These are phyloP conservation scores for Agrypnus murinus DNA, from an alignment of 2,888 invertebrate genomes.

Conservation along the genomic window DNA sequence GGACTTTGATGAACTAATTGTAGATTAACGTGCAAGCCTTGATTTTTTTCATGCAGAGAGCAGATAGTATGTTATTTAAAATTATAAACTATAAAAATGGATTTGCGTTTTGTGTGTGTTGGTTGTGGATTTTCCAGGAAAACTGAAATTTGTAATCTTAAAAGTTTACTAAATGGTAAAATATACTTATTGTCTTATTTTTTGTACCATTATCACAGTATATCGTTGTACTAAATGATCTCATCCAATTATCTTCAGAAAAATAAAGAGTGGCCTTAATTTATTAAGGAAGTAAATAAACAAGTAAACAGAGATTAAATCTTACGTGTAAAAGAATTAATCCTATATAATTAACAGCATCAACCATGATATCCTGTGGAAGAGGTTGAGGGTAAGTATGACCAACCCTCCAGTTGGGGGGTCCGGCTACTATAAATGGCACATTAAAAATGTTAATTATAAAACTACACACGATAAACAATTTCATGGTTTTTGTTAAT, in stretches of 20 bases:
- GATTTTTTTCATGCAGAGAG: slow-evolving; percentile 16
- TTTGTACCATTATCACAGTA: too few relatives aligned
- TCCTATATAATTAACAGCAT: slow-evolving; percentile 84
- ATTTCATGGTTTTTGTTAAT: slow-evolving; percentile 33
- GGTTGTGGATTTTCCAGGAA: too few relatives aligned
- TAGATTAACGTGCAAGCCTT: slow-evolving; percentile 25
- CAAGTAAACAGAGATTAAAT: too few relatives aligned
- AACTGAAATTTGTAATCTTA: too few relatives aligned
- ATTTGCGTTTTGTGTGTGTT: not conserved
- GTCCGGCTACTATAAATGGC: slow-evolving; percentile 23
- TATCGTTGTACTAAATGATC: too few relatives aligned
- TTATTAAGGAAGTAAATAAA: too few relatives aligned
- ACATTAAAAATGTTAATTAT: slow-evolving; percentile 27
- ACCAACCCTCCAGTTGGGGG: slow-evolving; percentile 38
- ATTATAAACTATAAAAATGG: not conserved
- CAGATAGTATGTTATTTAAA: slow-evolving; percentile 8
- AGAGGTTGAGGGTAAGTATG: slow-evolving; percentile 63
- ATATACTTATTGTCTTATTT: too few relatives aligned
- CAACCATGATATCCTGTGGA: slow-evolving; percentile 85
- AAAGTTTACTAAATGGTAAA: too few relatives aligned
- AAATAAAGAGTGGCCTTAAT: too few relatives aligned
- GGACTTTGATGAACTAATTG: slow-evolving; percentile 13
- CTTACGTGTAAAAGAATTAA: slow-evolving; percentile 78
- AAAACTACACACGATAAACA: slow-evolving; percentile 26
- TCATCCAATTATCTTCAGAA: too few relatives aligned